Percentiles rank a stretch among this genome's conserved stretches.
These are phyloP conservation scores for Dryas iulia DNA, from an alignment of 1,140 invertebrate genomes.

Conservation along the genomic window DNA sequence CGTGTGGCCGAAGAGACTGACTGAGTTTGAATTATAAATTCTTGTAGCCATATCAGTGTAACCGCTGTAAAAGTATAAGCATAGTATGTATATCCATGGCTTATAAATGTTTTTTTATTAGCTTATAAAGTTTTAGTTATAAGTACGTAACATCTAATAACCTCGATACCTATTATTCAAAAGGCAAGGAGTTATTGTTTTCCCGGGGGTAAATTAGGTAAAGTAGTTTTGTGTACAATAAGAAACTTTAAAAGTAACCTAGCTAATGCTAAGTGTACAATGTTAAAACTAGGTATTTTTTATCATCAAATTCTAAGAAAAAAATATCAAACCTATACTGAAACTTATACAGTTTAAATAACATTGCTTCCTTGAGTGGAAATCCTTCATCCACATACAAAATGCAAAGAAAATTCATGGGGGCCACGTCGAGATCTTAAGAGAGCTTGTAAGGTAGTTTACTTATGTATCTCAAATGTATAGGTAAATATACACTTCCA, in stretches of 20 bases:
- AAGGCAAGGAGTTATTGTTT: no score
- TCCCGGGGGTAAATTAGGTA: no score
- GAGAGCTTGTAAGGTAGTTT: constrained; percentile 25
- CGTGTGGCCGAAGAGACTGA: constrained; percentile 48
- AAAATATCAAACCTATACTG: background rate
- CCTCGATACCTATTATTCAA: no score
- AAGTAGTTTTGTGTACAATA: no score
- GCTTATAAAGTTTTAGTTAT: no score
- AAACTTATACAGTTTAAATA: background rate
- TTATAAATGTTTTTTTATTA: background rate
- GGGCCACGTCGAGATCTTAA: constrained; percentile 19
- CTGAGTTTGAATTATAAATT: constrained; percentile 5
- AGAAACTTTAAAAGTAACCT: background rate
- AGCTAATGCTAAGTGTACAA: background rate
- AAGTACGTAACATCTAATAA: no score
- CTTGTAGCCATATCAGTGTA: background rate
- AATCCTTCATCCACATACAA: constrained; percentile 28
- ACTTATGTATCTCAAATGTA: background rate
- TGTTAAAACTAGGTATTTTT: background rate
- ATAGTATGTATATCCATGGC: background rate
- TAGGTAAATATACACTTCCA: background rate
- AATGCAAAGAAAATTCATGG: constrained; percentile 32
- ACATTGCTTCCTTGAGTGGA: constrained; percentile 21
- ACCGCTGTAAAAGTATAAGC: background rate
- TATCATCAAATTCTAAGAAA: background rate